These are phyloP conservation scores for Myzus persicae DNA, from an alignment of 1,140 invertebrate species.

Conservation along the genomic window DNA sequence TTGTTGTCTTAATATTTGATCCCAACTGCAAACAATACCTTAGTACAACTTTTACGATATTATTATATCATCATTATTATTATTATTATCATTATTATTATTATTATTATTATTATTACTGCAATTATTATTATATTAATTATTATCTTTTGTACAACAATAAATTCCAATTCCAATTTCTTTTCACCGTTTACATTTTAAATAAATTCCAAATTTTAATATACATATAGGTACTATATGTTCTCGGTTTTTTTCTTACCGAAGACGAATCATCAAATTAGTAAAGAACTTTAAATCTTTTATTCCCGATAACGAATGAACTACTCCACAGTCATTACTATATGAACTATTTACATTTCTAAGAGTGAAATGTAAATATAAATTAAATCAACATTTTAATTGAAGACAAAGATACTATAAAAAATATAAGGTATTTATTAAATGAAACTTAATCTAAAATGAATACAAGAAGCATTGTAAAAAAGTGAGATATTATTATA, in stretches of 20 bases:
- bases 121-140: neutral
- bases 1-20: too few species aligned
- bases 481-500: neutral
- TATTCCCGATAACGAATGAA: neutral
- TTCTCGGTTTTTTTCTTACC: neutral
- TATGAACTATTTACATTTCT: neutral
- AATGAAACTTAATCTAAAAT: neutral
- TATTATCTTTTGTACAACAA: neutral
- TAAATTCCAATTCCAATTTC: neutral
- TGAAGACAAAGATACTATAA: neutral
- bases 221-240: neutral
- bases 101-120: neutral
- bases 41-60: too few species aligned
- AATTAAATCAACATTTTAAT: neutral
- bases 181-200: neutral
- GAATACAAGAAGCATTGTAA: neutral
- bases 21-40: too few species aligned
- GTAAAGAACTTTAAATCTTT: neutral
- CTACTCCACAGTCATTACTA: too few species aligned
- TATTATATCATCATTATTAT: too few species aligned
- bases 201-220: neutral
- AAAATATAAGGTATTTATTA: neutral
- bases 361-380: neutral
- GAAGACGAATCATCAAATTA: neutral
- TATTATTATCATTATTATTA: too few species aligned